These are phyloP conservation scores for Colossoma macropomum DNA, from an alignment of 2,113 vertebrate genomes.

Conservation along the genomic window DNA sequence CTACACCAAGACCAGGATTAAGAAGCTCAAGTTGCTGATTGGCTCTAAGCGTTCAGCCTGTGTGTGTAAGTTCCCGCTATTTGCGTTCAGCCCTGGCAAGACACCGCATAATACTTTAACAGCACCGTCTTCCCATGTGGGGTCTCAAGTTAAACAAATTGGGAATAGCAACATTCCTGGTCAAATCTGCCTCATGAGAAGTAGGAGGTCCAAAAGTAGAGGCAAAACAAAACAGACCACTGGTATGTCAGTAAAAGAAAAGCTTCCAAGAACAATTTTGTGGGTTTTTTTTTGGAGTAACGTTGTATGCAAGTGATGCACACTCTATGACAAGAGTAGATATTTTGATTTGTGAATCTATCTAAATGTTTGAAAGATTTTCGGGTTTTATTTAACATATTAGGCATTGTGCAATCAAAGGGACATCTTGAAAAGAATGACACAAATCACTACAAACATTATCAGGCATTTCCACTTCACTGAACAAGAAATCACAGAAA, in stretches of 20 bases:
- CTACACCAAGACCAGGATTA: background rate
- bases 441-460: background rate
- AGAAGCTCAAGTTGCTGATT: background rate
- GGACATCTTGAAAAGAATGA: background rate
- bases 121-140: background rate
- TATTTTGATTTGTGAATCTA: background rate
- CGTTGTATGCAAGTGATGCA: background rate
- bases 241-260: background rate
- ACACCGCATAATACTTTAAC: background rate
- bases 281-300: background rate
- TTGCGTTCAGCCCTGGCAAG: background rate
- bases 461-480: background rate
- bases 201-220: background rate
- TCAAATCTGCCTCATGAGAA: slow-evolving; percentile 8
- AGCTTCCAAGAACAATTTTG: background rate
- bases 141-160: slow-evolving; percentile 16
- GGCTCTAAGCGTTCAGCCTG: background rate
- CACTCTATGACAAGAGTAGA: background rate
- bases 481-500: background rate
- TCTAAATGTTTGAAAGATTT: background rate
- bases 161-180: background rate
- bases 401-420: background rate
- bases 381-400: background rate
- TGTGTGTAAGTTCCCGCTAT: background rate
- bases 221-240: background rate